Conservation (phyloP, 1,140 invertebrate genomes). For the Hylaeus anthracinus region DNA sequence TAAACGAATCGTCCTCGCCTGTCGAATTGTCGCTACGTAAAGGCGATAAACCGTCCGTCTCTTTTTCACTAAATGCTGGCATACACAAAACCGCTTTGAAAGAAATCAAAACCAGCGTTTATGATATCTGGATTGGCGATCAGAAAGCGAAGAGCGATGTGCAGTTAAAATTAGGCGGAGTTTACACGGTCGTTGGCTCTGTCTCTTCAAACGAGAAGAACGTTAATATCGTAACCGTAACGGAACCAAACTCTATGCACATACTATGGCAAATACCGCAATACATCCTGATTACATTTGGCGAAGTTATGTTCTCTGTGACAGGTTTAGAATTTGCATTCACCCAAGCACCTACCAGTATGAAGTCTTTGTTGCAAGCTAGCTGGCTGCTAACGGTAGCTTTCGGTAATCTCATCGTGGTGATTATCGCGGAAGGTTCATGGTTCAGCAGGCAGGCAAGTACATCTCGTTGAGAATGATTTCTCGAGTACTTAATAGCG, state of each 20-base stretch:
- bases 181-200: slow-evolving; percentile 82
- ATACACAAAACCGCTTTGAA: slow-evolving; percentile 16
- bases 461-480: neutral
- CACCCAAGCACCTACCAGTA: slow-evolving; percentile 92
- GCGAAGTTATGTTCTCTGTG: slow-evolving; percentile 93
- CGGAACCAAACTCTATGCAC: slow-evolving; percentile 86
- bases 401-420: slow-evolving; percentile 94
- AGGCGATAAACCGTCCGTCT: rapidly evolving
- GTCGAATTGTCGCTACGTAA: neutral
- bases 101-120: slow-evolving; percentile 75
- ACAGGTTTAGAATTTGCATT: slow-evolving; percentile 97
- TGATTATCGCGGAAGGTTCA: slow-evolving; percentile 89
- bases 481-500: neutral
- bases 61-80: neutral
- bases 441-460: slow-evolving; percentile 85
- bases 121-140: slow-evolving; percentile 74
- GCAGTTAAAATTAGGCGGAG: slow-evolving; percentile 81
- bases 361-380: slow-evolving; percentile 96
- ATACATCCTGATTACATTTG: slow-evolving; percentile 92
- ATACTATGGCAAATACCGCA: slow-evolving; percentile 94
- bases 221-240: slow-evolving; percentile 78
- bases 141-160: slow-evolving; percentile 65
- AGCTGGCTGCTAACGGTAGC: slow-evolving; percentile 94
- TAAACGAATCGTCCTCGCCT: neutral
- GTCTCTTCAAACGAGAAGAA: slow-evolving; percentile 54